A percentile compares a stretch with the other conserved stretches of the same genome.
Evolutionary conservation across 2,797 vertebrate species (phyloP).

Genomic region (Sebastes itinus): DNA sequence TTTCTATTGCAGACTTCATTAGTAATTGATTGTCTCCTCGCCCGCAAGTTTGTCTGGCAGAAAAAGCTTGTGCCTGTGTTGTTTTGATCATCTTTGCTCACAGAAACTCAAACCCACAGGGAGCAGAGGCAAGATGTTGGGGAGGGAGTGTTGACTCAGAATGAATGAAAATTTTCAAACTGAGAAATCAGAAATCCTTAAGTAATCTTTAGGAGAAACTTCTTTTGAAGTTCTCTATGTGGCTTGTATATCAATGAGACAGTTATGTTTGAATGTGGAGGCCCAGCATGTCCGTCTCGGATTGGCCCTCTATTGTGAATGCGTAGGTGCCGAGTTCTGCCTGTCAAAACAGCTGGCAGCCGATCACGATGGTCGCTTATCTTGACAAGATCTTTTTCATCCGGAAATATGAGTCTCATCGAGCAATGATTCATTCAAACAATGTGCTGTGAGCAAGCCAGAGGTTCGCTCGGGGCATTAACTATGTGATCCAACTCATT

Average conservation of each 20-base stretch:
- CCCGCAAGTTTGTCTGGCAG: slow-evolving; percentile 23
- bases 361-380: slow-evolving; percentile 6
- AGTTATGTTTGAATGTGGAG: slow-evolving; percentile 4
- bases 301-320: slow-evolving; percentile 3
- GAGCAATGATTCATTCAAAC: slow-evolving; percentile 56
- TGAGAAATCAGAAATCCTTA: neutral
- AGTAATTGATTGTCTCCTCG: slow-evolving; percentile 61
- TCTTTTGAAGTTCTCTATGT: too few relatives aligned
- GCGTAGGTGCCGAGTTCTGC: slow-evolving; percentile 35
- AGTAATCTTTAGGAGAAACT: neutral
- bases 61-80: neutral
- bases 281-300: neutral
- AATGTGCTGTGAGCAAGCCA: slow-evolving; percentile 17
- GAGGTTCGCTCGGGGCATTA: slow-evolving; percentile 4
- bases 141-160: neutral
- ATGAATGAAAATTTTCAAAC: neutral
- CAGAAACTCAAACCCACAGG: neutral
- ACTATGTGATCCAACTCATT: neutral
- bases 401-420: slow-evolving; percentile 44
- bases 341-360: slow-evolving; percentile 62
- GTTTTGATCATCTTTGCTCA: slow-evolving; percentile 30
- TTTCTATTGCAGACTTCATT: slow-evolving; percentile 62
- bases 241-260: neutral
- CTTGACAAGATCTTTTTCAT: slow-evolving; percentile 40
- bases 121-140: neutral